Evolutionary conservation across 2,888 invertebrate genomes (phyloP).

Genomic region (Spicauda simplicius): DNA sequence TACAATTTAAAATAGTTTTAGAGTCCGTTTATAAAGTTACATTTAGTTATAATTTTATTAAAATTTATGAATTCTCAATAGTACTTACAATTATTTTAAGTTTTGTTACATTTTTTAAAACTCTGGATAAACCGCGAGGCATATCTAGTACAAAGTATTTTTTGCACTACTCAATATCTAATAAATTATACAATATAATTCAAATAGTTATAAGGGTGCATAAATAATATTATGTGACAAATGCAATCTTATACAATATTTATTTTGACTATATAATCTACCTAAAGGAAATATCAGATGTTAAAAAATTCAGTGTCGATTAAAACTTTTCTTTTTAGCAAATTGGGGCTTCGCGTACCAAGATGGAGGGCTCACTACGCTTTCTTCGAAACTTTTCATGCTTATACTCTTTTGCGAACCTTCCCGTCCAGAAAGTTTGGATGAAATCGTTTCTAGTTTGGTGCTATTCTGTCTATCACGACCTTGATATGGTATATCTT

Average conservation of each 20-base stretch:
- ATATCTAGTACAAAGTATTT: too few relatives aligned
- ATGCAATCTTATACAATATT: not conserved
- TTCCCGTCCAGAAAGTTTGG: conserved; percentile 61
- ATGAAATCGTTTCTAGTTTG: conserved; percentile 64
- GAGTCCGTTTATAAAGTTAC: too few relatives aligned
- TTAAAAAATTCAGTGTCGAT: conserved; percentile 51
- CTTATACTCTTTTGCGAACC: conserved; percentile 67
- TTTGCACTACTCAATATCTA: too few relatives aligned
- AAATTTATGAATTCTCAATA: too few relatives aligned
- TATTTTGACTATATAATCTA: not conserved
- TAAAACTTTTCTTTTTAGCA: conserved; percentile 75
- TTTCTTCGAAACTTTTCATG: conserved; percentile 71
- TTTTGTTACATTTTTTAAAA: too few relatives aligned
- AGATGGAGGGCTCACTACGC: conserved; percentile 73
- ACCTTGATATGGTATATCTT: conserved; percentile 70
- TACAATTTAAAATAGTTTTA: too few relatives aligned
- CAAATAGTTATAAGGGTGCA: too few relatives aligned
- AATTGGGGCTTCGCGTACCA: conserved; percentile 84
- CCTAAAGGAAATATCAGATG: not conserved
- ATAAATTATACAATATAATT: too few relatives aligned
- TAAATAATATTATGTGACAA: not conserved
- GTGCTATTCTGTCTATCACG: conserved; percentile 46
- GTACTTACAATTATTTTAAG: too few relatives aligned
- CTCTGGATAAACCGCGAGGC: too few relatives aligned
- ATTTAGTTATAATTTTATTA: too few relatives aligned